Percentiles rank a stretch among this genome's conserved stretches.
phyloP scores from a whole-genome alignment of 1,140 invertebrate genomes.

The Drosophila parabipectinata region DNA sequence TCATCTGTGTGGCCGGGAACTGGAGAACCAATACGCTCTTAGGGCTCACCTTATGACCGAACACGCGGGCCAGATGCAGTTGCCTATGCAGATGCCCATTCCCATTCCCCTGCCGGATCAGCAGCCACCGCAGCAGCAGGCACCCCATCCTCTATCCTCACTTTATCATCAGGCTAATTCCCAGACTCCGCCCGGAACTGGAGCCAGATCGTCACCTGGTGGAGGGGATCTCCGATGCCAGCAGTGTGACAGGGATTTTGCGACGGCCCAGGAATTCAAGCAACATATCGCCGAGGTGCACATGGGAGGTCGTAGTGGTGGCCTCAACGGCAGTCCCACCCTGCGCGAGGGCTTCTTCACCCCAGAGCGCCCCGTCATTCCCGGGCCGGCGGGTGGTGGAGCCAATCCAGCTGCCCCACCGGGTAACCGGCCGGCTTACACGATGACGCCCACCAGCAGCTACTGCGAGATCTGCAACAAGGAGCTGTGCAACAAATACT shows the following conservation, averaged over 20 bases:
- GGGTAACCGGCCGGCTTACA: constrained; percentile 74
- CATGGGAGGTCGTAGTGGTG: constrained; percentile 52
- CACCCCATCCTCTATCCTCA: constrained; percentile 28
- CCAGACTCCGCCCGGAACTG: constrained; percentile 58
- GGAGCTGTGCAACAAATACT: constrained; percentile 99
- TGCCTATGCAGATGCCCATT: constrained; percentile 47
- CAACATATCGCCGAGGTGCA: constrained; percentile 87
- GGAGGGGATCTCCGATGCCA: constrained; percentile 84
- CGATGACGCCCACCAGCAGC: constrained; percentile 90
- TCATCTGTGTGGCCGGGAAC: constrained; percentile 86
- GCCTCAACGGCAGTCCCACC: constrained; percentile 54
- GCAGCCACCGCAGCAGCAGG: constrained; percentile 42
- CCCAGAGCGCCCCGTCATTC: constrained; percentile 64
- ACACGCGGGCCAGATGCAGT: constrained; percentile 83
- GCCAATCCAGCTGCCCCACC: constrained; percentile 2
- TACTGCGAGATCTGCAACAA: constrained; percentile 99
- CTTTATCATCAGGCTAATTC: constrained; percentile 34
- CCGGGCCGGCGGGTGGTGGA: constrained; percentile 14
- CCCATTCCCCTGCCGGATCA: constrained; percentile 60
- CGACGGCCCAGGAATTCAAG: constrained; percentile 85
- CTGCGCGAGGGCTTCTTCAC: constrained; percentile 80
- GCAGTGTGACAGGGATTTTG: constrained; percentile 86
- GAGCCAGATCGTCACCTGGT: constrained; percentile 36
- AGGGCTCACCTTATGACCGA: constrained; percentile 87
- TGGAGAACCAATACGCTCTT: constrained; percentile 86